Evolutionary conservation across 2,888 invertebrate species (phyloP), one percentile per base, ranked within the genome.

Genomic region (Agrenia bidenticulata): DNA sequence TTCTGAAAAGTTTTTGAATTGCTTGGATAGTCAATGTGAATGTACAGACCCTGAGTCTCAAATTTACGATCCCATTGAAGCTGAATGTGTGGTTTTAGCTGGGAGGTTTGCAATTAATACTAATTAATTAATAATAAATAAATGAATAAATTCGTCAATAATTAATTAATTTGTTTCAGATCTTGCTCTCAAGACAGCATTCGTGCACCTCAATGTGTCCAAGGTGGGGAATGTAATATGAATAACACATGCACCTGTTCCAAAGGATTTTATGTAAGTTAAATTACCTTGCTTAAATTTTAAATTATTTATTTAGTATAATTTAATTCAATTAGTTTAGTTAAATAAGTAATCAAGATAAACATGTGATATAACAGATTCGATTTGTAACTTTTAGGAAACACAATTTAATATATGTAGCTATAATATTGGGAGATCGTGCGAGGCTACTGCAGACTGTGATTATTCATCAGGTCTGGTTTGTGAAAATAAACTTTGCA

Each of bases 1-100:
- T 11, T 11, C 57, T 11, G 49, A 37, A 5, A 61, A 64, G 32
- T 64, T 69, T 27, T 26, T 67, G 15, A 53, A 19, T 1, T 70
- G 70, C 41, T 2, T 57, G 0, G 49, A 62, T 19, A 55, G 41
- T 19, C 13, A 37, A 19, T 70, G 69, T 49, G 61, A 64, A 11
- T 70, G 69, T 49, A 60, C 62, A 49, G 66, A 70, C 39, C 19
- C 60, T 0, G 24, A 59, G 11, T 67, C 59, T 41, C 70, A 67
- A 41, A 19, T 63, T 27, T 70, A 53, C 50, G 70, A 70, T 26
- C 2, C 13, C 21, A 55, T 23, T 9, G 21, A 53, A 23, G 53
- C 21, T 17, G 32, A 58, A n/a, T 70, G 70, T 41, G 70, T 63
- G 1, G 27, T 66, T 11, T 19, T 67, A 41, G 67, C 64, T 11